Evolutionary conservation across 2,797 vertebrate species (phyloP).

Genomic region (Rhynchotus rufescens): DNA sequence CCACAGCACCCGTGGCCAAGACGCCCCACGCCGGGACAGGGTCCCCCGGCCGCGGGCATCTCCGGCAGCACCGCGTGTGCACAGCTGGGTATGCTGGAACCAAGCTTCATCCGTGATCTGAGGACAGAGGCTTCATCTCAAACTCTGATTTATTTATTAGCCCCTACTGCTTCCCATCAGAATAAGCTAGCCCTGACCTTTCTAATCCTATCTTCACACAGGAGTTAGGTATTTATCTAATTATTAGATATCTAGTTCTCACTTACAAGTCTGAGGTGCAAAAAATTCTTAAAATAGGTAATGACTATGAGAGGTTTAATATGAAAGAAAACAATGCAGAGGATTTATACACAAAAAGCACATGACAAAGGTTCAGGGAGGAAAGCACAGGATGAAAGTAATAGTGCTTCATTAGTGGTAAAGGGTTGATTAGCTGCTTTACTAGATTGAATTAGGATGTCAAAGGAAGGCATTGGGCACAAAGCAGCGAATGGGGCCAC

Average conservation of each 20-base stretch:
- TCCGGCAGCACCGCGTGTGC: neutral
- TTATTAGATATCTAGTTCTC: neutral
- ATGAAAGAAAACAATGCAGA: neutral
- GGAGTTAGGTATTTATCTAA: neutral
- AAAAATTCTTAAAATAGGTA: neutral
- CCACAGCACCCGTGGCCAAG: neutral
- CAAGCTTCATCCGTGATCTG: neutral
- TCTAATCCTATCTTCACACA: neutral
- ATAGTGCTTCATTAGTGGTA: neutral
- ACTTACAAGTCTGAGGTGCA: neutral
- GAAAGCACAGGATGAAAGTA: neutral
- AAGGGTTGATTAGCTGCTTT: neutral
- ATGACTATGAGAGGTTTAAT: neutral
- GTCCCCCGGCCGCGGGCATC: no score
- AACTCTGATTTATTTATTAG: neutral
- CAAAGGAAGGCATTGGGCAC: neutral
- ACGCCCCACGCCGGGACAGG: accelerated
- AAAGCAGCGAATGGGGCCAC: no score
- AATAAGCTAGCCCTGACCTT: neutral
- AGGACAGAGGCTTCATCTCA: neutral
- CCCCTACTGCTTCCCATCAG: neutral
- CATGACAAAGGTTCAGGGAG: neutral
- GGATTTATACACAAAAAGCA: neutral
- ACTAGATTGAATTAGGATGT: neutral
- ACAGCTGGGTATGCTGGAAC: neutral